phyloP scores from a whole-genome alignment of 2,888 invertebrate species.

The Achlya flavicornis region DNA sequence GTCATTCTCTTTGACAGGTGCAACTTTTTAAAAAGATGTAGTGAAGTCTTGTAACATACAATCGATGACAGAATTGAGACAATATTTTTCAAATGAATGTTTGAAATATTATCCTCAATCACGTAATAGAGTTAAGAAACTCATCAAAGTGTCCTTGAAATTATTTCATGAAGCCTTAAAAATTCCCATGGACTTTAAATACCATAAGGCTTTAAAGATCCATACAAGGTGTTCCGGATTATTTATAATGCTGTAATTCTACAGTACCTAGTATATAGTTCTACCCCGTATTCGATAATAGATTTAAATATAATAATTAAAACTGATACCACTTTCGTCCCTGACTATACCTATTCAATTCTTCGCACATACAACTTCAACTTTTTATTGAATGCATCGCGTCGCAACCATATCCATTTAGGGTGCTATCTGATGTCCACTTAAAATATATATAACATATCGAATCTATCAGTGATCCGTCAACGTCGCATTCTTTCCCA shows the following conservation, averaged over 20 bases:
- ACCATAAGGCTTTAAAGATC: no score
- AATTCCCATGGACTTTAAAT: no score
- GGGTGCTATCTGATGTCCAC: conserved; percentile 32
- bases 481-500: conserved; percentile 30
- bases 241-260: no score
- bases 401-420: conserved; percentile 30
- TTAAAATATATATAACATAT: conserved; percentile 36
- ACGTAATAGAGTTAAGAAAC: no score
- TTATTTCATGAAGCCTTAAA: no score
- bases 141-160: no score
- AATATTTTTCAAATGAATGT: background rate
- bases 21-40: conserved; percentile 29
- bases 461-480: conserved; percentile 24
- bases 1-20: conserved; percentile 28
- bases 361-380: conserved; percentile 20
- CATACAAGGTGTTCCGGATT: no score
- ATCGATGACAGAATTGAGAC: background rate
- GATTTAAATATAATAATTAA: background rate
- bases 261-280: background rate
- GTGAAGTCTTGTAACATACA: background rate
- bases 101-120: background rate
- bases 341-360: conserved; percentile 26
- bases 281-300: background rate
- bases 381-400: conserved; percentile 30
- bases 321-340: conserved; percentile 17